A percentile compares a stretch with the other conserved stretches of the same genome.
Evolutionary conservation across 2,888 invertebrate genomes (phyloP).

Genomic region (Watsonalla cultraria): DNA sequence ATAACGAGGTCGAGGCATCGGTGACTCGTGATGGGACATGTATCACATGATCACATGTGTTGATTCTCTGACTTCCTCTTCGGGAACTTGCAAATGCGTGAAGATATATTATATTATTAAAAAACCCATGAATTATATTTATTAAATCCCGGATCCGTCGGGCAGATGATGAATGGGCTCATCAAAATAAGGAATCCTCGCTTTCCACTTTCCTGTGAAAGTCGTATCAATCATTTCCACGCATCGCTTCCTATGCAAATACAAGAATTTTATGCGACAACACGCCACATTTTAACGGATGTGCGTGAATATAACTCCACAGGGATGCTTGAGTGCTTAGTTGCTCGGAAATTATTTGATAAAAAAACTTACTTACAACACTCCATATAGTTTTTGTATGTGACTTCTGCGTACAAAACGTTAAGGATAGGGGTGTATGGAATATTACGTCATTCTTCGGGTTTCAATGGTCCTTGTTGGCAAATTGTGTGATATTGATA

Average conservation of each 20-base stretch:
- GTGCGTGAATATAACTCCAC: slow-evolving; percentile 12
- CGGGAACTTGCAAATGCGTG: no score
- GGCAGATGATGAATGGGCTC: slow-evolving; percentile 59
- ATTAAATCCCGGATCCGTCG: slow-evolving; percentile 52
- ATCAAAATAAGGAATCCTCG: slow-evolving; percentile 39
- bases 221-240: slow-evolving; percentile 69
- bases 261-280: slow-evolving; percentile 42
- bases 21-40: no score
- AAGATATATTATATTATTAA: not conserved
- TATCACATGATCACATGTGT: no score
- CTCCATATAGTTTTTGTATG: no score
- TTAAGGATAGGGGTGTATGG: no score
- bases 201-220: slow-evolving; percentile 30
- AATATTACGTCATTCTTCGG: no score
- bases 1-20: no score
- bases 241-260: slow-evolving; percentile 57
- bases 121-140: slow-evolving; percentile 36
- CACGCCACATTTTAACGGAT: slow-evolving; percentile 29
- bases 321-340: slow-evolving; percentile 13
- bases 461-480: no score
- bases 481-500: no score
- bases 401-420: no score
- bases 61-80: no score
- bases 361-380: not conserved
- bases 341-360: slow-evolving; percentile 20